These are phyloP conservation scores for Seira sanloemensis DNA, from an alignment of 2,888 invertebrate species.

Conservation along the genomic window DNA sequence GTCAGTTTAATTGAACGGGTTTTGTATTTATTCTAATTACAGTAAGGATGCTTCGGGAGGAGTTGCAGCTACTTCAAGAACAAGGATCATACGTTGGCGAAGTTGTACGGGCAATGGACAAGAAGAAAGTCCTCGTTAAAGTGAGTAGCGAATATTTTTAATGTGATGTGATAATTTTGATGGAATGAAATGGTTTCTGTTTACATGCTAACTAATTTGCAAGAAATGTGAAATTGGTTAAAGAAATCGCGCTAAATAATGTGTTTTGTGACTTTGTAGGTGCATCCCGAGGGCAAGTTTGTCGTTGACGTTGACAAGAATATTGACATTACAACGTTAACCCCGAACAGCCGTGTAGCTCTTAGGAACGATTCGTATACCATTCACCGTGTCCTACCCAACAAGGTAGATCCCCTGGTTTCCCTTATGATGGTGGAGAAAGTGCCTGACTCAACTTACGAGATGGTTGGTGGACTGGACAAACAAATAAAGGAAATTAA, in stretches of 20 bases:
- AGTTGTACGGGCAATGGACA: constrained; percentile 99
- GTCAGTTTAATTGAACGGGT: background rate
- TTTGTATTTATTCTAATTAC: constrained; percentile 73
- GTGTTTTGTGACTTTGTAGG: constrained; percentile 76
- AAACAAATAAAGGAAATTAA: constrained; percentile 99
- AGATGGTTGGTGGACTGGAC: constrained; percentile 99
- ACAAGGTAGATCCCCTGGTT: constrained; percentile 99
- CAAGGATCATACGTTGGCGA: constrained; percentile 99
- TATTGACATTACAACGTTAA: constrained; percentile 98
- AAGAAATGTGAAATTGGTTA: too few relatives aligned
- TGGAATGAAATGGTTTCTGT: background rate
- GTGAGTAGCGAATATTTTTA: constrained; percentile 28
- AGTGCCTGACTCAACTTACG: constrained; percentile 98
- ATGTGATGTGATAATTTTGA: background rate
- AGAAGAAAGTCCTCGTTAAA: constrained; percentile 99
- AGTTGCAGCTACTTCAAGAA: constrained; percentile 94
- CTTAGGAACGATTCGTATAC: constrained; percentile 98
- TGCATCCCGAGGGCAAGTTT: constrained; percentile 99
- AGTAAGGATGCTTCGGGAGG: constrained; percentile 98
- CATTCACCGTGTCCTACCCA: constrained; percentile 98
- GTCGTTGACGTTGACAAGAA: constrained; percentile 99
- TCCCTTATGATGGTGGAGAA: constrained; percentile 99
- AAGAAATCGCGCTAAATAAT: too few relatives aligned
- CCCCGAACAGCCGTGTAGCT: constrained; percentile 97
- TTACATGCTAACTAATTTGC: constrained; percentile 10